Evolutionary conservation across 2,797 vertebrate genomes (phyloP), one percentile per base, ranked within the genome.

Genomic region (Chloroceryle amazona): DNA sequence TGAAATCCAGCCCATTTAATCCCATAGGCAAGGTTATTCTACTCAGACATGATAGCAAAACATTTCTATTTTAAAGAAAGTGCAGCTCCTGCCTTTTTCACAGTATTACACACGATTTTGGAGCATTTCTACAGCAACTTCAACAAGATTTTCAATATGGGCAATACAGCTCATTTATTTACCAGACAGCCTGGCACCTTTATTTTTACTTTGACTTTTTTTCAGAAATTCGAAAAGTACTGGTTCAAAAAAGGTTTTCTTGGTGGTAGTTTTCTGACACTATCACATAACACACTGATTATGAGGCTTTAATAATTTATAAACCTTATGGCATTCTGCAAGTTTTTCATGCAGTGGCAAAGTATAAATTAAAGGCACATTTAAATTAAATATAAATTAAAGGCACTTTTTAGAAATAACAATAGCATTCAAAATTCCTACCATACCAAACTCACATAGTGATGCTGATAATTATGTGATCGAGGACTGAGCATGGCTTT

Each of bases 241-340:
- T 67, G 19, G 12, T 41, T 66, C 41, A 70, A 63, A 55, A 71
- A 72, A 67, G 2, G 13, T 29, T 67, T 63, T 63, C 31, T 78
- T 47, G 10, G 4, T 51, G 21, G 8, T 72, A 13, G 31, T 52
- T 83, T 95, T 60, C 21, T 42, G 21, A 52, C 54, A 42, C 39
- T 57, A 2, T 10, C 37, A 8, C 16, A 39, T 55, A 72, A 39
- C 17, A 70, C 42, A 86, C 5, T 60, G 47, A 44, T 23, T 52
- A 16, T 19, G 4, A 73, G 22, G 9, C 17, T 81, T 33, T 28
- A 67, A 81, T 10, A 42, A 83, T 68, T 67, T 46, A 52, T 52
- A 79, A 79, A 66, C 6, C 8, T 68, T 44, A 66, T 0, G 1
- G 7, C 21, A 65, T n/a, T 57, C n/a, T n/a, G 1, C 4, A 3